Evolutionary conservation across 1,140 invertebrate species (phyloP), one percentile per base, ranked within the genome.

Genomic region (Polypedilum pembai): DNA sequence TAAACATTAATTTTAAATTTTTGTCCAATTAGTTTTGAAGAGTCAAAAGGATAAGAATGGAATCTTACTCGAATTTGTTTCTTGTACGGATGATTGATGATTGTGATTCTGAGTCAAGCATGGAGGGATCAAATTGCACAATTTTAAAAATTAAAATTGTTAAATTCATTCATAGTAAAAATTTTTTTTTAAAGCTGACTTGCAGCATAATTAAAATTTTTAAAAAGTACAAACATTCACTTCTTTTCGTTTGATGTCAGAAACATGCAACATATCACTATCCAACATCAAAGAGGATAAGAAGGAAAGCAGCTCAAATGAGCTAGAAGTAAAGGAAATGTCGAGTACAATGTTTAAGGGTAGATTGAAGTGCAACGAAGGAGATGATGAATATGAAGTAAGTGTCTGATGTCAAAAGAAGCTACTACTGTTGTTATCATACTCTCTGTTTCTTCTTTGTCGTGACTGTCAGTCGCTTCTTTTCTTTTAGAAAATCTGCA

Each of bases 401-500:
- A 33, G 24, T 33, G 24, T 33, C 24, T 33, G 24, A 33, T 33
- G 24, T 33, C 24, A 33, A 33, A 33, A 33, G 24, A 33, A 33
- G 5, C 24, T 33, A 5, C 24, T 33, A 5, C 24, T 33, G 8
- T 4, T 56, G 3, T 7, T 21, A 20, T 69, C 65, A 66, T 17
- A 18, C 18, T 66, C 65, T 17, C 17, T 66, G 65, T 69, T 69
- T 69, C 17, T 69, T 69, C 20, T 69, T 69, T 18, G 17, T 10
- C 17, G 65, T 20, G 8, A 69, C 65, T 21, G 65, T 69, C 17
- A 69, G 65, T 69, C 65, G 65, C 12, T 69, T 18, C 65, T 69
- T 69, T 69, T 69, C 65, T 69, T 69, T 69, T 17, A 69, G 65
- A 20, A 69, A 69, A 69, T 69, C 65, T 69, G 20, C 8, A 69